phyloP scores from a whole-genome alignment of 2,888 invertebrate species.

The Phalangium opilio region DNA sequence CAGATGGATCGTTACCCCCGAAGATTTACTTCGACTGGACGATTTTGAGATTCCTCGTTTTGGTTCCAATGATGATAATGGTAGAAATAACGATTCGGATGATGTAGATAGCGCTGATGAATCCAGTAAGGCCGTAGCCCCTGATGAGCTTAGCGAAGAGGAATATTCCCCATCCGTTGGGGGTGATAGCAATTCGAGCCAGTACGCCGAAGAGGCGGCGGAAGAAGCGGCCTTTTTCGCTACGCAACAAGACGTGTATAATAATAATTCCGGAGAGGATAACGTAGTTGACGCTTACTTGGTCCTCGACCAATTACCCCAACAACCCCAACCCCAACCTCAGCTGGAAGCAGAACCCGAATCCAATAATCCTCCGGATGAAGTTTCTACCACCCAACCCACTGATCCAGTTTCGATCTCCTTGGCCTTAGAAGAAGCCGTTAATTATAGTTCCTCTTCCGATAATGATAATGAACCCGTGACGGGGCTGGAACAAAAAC shows the following conservation, averaged over 20 bases:
- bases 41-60: not conserved
- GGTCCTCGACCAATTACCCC: no score
- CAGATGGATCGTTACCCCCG: slow-evolving; percentile 12
- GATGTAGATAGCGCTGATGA: slow-evolving; percentile 6
- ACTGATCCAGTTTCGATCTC: no score
- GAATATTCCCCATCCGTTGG: slow-evolving; percentile 4
- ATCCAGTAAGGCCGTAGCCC: slow-evolving; percentile 11
- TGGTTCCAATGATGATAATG: not conserved
- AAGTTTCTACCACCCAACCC: no score
- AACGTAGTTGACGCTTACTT: no score
- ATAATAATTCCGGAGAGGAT: slow-evolving; percentile 9
- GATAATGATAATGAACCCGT: no score
- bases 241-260: slow-evolving; percentile 13
- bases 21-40: slow-evolving; percentile 10
- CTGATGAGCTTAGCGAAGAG: slow-evolving; percentile 15
- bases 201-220: slow-evolving; percentile 4
- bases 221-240: slow-evolving; percentile 16
- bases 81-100: not conserved
- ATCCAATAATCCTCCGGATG: no score
- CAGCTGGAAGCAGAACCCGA: no score
- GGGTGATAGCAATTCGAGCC: slow-evolving; percentile 1
- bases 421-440: no score
- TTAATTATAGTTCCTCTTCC: no score
- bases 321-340: no score
- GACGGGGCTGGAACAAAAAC: no score